Percentiles rank a stretch among this genome's conserved stretches.
Conservation (phyloP, 1,140 invertebrate species). For the Homarus americanus region DNA sequence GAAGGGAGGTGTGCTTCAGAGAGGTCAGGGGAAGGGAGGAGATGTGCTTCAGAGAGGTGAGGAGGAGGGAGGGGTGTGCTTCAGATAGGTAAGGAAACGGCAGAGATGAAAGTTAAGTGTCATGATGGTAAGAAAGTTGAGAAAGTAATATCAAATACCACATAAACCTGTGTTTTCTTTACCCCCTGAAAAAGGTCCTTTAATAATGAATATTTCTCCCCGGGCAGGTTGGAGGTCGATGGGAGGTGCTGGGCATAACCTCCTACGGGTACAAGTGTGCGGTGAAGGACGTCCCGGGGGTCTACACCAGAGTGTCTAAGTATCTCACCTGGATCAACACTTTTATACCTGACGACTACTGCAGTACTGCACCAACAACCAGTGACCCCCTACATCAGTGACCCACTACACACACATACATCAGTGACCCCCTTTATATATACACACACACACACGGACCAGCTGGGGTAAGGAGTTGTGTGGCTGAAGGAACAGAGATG, state of each 20-base stretch:
- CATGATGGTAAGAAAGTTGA: too few relatives aligned
- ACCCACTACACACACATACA: too few relatives aligned
- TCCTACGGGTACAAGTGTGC: slow-evolving; percentile 88
- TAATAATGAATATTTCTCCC: background rate
- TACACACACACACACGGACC: too few relatives aligned
- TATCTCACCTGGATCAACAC: slow-evolving; percentile 79
- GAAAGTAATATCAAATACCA: too few relatives aligned
- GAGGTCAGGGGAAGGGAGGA: background rate
- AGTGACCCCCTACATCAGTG: background rate
- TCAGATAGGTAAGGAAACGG: background rate
- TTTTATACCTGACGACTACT: background rate
- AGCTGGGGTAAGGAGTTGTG: too few relatives aligned
- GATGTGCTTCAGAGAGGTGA: background rate
- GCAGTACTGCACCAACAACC: background rate
- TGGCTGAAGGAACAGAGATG: too few relatives aligned
- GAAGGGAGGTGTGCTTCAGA: background rate
- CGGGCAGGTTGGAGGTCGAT: slow-evolving; percentile 41
- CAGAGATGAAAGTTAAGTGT: too few relatives aligned
- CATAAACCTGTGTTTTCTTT: too few relatives aligned
- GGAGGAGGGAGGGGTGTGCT: background rate
- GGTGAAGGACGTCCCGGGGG: slow-evolving; percentile 85
- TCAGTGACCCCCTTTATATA: too few relatives aligned
- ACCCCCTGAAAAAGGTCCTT: too few relatives aligned
- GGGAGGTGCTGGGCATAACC: slow-evolving; percentile 83
- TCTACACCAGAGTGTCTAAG: slow-evolving; percentile 86